Evolutionary conservation across 2,888 invertebrate genomes (phyloP), one percentile per base, ranked within the genome.

Genomic region (Dioctria linearis): DNA sequence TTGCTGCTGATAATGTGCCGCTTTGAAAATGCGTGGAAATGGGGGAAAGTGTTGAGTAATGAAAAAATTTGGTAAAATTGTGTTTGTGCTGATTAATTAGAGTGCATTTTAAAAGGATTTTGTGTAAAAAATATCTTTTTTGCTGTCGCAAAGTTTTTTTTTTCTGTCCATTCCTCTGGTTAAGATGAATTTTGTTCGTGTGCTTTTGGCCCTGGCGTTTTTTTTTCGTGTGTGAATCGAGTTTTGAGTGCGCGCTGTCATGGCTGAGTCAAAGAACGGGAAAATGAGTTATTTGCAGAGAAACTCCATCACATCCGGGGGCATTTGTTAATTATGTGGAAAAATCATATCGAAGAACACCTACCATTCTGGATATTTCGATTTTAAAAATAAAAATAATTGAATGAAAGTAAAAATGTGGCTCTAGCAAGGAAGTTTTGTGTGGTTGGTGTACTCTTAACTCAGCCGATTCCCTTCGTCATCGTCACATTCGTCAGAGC

Each of bases 321-420:
- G 65, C 39, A n/a, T 5, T 75, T 37, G 57, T 43, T 61, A 25
- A 61, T 73, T 65, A 37, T 49, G 69, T 46, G 39, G 11, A 13
- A 43, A 13, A n/a, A 11, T 46, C 39, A 63, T 9, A 25, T 8
- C 3, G 67, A 46, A 49, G 9, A 51, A 13, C 66, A 54, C 25
- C 57, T 9, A 37, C 71, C 51, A 5, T 71, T 73, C 80, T 65
- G 80, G 71, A 73, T 61, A 71, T 51, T 80, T 73, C 79, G 67
- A 78, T 75, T 79, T 25, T 78, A 80, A 83, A 82, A 82, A 83
- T 80, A 76, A 79, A 63, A 42, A 78, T 63, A 61, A 43, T 43
- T 57, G 51, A 61, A 80, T 57, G 57, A 11, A 40, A 63, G 59
- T 25, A 42, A 49, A 69, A 69, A 51, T 69, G 51, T 69, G 69